Percentiles rank a stretch among this genome's conserved stretches.
Conservation (phyloP, 2,888 invertebrate species). For the Exocentrus adspersus region DNA sequence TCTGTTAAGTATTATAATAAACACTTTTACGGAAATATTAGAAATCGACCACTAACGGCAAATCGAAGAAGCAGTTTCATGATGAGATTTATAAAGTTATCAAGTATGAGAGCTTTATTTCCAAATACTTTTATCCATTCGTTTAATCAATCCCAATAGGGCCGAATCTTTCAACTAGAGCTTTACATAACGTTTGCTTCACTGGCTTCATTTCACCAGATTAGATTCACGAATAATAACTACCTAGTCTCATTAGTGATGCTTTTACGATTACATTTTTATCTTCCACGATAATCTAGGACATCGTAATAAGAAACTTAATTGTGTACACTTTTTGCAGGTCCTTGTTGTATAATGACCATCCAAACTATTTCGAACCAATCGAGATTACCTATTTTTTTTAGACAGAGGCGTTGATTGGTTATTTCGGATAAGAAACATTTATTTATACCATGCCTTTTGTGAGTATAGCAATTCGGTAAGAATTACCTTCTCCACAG, state of each 20-base stretch:
- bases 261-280: neutral
- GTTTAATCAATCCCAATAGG: too few relatives aligned
- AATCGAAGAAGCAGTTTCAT: too few relatives aligned
- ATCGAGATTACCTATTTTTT: neutral
- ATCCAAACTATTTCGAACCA: neutral
- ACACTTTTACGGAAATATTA: too few relatives aligned
- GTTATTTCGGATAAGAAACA: neutral
- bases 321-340: neutral
- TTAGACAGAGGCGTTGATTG: neutral
- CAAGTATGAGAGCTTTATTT: too few relatives aligned
- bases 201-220: neutral
- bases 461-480: too few relatives aligned
- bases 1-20: too few relatives aligned
- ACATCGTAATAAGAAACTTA: conserved; percentile 3
- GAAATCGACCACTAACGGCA: too few relatives aligned
- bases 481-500: too few relatives aligned
- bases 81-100: too few relatives aligned
- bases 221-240: neutral
- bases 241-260: neutral
- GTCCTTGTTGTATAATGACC: neutral
- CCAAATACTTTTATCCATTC: too few relatives aligned
- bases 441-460: neutral
- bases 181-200: neutral
- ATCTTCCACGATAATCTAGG: neutral
- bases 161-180: too few relatives aligned